Evolutionary conservation across 2,113 vertebrate genomes (phyloP).

Genomic region (Collichthys lucidus): DNA sequence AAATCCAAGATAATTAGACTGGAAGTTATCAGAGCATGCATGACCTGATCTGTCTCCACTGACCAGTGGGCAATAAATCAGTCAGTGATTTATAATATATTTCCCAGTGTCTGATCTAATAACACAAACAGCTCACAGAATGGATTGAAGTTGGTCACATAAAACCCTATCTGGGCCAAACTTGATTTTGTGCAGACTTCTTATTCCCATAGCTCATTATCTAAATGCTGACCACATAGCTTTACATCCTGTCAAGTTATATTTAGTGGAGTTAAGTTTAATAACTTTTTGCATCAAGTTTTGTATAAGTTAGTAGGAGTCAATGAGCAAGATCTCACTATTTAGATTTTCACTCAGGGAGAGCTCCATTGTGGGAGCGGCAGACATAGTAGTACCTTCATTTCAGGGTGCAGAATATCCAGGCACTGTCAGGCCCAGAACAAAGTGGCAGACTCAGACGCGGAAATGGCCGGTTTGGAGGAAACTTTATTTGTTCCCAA

Average conservation of each 20-base stretch:
- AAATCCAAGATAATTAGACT: not conserved
- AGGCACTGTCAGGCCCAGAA: no score
- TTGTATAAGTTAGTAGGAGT: not conserved
- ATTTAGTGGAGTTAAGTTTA: not conserved
- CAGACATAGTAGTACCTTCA: not conserved
- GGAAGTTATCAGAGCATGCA: not conserved
- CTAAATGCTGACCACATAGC: not conserved
- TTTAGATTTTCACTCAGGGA: not conserved
- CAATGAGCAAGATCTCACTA: not conserved
- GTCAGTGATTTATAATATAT: not conserved
- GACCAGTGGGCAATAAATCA: conserved; percentile 5
- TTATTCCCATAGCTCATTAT: not conserved
- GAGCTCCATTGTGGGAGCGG: not conserved
- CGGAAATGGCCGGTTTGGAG: no score
- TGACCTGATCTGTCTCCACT: not conserved
- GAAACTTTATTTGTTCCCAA: no score
- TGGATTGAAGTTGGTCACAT: not conserved
- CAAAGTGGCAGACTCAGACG: no score
- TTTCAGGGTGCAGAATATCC: not conserved
- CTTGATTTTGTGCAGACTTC: not conserved
- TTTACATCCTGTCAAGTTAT: not conserved
- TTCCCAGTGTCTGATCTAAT: not conserved
- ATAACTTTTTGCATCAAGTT: not conserved
- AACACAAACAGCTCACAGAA: no score
- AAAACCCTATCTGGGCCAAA: not conserved